Percentiles rank a stretch among this genome's conserved stretches.
Evolutionary conservation across 2,888 invertebrate species (phyloP).

Genomic region (Cryptocephalus primarius): DNA sequence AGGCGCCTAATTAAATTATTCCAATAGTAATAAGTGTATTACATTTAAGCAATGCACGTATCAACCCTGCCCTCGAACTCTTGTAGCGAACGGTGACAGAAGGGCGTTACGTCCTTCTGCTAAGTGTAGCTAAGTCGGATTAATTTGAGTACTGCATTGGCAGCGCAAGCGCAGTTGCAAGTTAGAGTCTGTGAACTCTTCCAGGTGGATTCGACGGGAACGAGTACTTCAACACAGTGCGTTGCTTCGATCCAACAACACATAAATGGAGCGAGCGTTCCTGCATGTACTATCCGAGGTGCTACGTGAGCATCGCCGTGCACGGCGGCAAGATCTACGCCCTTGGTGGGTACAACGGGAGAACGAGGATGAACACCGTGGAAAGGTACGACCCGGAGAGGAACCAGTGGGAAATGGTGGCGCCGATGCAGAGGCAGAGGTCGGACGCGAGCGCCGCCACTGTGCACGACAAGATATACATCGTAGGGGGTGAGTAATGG

Average conservation of each 20-base stretch:
- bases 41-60: too few relatives aligned
- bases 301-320: conserved; percentile 67
- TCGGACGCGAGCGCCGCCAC: conserved; percentile 71
- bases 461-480: conserved; percentile 45
- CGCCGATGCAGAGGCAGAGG: conserved; percentile 62
- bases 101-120: too few relatives aligned
- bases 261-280: conserved; percentile 67
- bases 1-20: too few relatives aligned
- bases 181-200: background rate
- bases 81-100: too few relatives aligned
- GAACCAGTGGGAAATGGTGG: conserved; percentile 69
- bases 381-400: conserved; percentile 66
- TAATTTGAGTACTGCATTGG: too few relatives aligned
- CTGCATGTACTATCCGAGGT: conserved; percentile 65
- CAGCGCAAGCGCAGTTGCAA: too few relatives aligned
- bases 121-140: too few relatives aligned
- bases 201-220: conserved; percentile 66
- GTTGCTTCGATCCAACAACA: conserved; percentile 67
- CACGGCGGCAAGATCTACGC: conserved; percentile 66
- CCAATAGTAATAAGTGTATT: too few relatives aligned
- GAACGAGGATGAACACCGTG: conserved; percentile 62
- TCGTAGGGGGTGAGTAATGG: conserved; percentile 17
- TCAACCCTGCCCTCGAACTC: too few relatives aligned
- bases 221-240: conserved; percentile 65
- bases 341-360: conserved; percentile 73